phyloP scores from a whole-genome alignment of 2,888 invertebrate genomes.

The Temnothorax unifasciatus region DNA sequence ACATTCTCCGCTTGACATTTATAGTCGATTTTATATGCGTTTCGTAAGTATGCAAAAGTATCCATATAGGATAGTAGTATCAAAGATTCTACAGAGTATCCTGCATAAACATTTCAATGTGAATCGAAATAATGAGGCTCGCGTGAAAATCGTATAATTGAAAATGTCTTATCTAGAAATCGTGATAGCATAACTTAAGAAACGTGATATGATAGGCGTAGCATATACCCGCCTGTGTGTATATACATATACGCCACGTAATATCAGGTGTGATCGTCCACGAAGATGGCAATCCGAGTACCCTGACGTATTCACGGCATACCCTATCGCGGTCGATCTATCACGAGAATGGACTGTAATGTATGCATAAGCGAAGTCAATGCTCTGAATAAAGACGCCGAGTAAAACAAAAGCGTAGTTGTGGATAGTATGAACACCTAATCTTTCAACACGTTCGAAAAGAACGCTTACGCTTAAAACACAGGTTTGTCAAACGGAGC shows the following conservation, averaged over 20 bases:
- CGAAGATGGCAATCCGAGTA: conserved; percentile 28
- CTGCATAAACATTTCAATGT: conserved; percentile 14
- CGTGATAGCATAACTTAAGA: background rate
- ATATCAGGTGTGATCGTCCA: conserved; percentile 27
- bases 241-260: conserved; percentile 14
- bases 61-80: background rate
- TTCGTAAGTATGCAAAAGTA: background rate
- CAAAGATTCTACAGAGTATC: background rate
- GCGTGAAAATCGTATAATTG: background rate
- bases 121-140: background rate
- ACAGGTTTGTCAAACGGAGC: background rate
- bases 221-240: background rate
- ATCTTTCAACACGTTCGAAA: background rate
- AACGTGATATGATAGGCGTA: background rate
- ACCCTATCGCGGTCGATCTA: conserved; percentile 40
- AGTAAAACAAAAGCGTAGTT: conserved; percentile 42
- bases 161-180: background rate
- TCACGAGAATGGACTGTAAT: conserved; percentile 15
- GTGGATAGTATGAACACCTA: conserved; percentile 5
- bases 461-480: background rate
- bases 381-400: conserved; percentile 41
- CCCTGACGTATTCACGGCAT: background rate
- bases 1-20: background rate
- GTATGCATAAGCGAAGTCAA: conserved; percentile 60
- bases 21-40: background rate